phyloP scores from a whole-genome alignment of 2,113 vertebrate genomes.

The Hirundichthys speculiger region DNA sequence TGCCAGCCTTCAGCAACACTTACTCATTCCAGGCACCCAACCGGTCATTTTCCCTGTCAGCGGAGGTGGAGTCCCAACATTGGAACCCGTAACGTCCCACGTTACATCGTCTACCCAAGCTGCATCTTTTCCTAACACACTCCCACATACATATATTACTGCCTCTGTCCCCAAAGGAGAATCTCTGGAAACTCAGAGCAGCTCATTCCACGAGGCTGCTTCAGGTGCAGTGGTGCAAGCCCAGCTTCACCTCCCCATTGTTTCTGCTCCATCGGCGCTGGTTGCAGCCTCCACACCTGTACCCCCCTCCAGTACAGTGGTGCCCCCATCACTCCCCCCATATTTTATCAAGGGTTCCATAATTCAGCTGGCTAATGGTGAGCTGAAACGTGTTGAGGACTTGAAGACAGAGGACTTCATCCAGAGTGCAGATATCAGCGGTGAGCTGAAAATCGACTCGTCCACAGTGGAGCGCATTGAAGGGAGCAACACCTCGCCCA shows the following conservation, averaged over 20 bases:
- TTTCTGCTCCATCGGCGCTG: conserved; percentile 78
- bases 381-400: conserved; percentile 97
- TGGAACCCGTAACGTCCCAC: conserved; percentile 81
- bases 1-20: conserved; percentile 89
- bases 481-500: conserved; percentile 86
- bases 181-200: conserved; percentile 31
- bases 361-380: conserved; percentile 96
- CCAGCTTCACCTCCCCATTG: conserved; percentile 91
- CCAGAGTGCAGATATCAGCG: conserved; percentile 97
- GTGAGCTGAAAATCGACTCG: conserved; percentile 96
- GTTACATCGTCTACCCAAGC: conserved; percentile 82
- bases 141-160: conserved; percentile 90
- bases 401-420: conserved; percentile 99
- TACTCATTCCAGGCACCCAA: conserved; percentile 93
- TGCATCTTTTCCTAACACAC: conserved; percentile 87
- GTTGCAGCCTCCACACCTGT: conserved; percentile 54
- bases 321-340: conserved; percentile 89
- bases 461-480: conserved; percentile 97
- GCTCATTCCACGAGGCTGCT: conserved; percentile 47
- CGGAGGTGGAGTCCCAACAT: conserved; percentile 75
- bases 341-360: conserved; percentile 98
- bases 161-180: conserved; percentile 87
- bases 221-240: conserved; percentile 86
- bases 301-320: conserved; percentile 67
- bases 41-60: conserved; percentile 92